These are phyloP conservation scores for Calidris pygmaea DNA, from an alignment of 2,113 vertebrate genomes.

Conservation along the genomic window DNA sequence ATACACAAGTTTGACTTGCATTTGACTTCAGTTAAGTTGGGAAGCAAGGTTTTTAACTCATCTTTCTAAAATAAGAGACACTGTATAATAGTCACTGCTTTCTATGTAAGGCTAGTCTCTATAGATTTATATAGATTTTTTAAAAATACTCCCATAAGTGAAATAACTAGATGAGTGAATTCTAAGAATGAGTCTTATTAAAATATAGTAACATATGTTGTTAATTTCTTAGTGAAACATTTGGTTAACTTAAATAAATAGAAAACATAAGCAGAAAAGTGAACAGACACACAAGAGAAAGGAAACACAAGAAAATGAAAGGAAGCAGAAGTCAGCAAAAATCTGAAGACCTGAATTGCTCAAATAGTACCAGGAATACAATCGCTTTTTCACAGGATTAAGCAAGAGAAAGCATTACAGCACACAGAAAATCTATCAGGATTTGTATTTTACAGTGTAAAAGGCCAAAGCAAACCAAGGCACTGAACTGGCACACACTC, in stretches of 20 bases:
- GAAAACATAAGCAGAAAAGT: background rate
- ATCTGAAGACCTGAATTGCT: background rate
- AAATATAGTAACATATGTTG: background rate
- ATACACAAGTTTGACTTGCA: background rate
- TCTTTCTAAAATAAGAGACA: background rate
- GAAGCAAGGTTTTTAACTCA: background rate
- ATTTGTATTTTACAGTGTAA: background rate
- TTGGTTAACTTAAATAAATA: constrained; percentile 10
- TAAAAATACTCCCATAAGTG: background rate
- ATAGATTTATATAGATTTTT: background rate
- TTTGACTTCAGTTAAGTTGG: background rate
- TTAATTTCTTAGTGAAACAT: background rate
- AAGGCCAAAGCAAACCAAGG: background rate
- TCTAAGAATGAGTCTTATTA: background rate
- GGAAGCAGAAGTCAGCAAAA: background rate
- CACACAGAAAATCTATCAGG: background rate
- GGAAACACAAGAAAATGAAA: background rate
- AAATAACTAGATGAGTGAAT: background rate
- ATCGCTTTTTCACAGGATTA: background rate
- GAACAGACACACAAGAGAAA: background rate
- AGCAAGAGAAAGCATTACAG: background rate
- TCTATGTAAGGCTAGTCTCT: background rate
- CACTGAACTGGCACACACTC: accelerated
- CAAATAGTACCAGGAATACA: background rate
- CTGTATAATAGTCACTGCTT: background rate